Evolutionary conservation across 2,113 vertebrate species (phyloP).

Genomic region (Bucco capensis): DNA sequence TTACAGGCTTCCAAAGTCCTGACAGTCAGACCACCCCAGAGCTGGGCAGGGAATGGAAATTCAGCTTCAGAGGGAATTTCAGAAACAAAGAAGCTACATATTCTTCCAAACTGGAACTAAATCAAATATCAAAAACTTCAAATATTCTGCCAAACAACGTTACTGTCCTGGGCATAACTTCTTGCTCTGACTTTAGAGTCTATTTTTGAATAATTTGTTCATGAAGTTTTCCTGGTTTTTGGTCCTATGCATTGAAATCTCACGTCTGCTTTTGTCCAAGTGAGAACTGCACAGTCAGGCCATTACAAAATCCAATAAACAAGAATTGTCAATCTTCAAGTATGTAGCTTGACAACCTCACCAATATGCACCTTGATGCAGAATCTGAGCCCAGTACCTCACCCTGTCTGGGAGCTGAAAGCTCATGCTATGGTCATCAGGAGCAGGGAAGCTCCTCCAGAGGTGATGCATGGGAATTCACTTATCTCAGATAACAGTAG

Average conservation of each 20-base stretch:
- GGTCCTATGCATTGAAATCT: neutral
- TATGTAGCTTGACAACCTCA: neutral
- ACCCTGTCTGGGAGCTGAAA: fast-evolving
- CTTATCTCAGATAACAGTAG: neutral
- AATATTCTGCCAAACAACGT: constrained; percentile 18
- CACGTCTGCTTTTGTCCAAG: neutral
- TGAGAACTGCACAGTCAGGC: neutral
- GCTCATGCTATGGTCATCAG: fast-evolving
- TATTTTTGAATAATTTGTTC: neutral
- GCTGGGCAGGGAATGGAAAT: constrained; percentile 50
- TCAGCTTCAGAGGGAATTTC: constrained; percentile 36
- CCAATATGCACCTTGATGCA: neutral
- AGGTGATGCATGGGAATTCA: neutral
- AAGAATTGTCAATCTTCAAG: neutral
- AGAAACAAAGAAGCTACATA: constrained; percentile 28
- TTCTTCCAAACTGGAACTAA: constrained; percentile 39
- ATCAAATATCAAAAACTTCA: constrained; percentile 11
- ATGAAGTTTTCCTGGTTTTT: neutral
- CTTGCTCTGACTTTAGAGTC: neutral
- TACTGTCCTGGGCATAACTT: constrained; percentile 10
- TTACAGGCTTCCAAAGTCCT: constrained; percentile 2
- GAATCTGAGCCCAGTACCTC: neutral
- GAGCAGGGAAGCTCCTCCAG: neutral
- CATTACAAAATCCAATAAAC: neutral
- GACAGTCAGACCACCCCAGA: constrained; percentile 56